These are phyloP conservation scores for Andrena cerasifolii DNA, from an alignment of 1,140 invertebrate genomes.

Conservation along the genomic window DNA sequence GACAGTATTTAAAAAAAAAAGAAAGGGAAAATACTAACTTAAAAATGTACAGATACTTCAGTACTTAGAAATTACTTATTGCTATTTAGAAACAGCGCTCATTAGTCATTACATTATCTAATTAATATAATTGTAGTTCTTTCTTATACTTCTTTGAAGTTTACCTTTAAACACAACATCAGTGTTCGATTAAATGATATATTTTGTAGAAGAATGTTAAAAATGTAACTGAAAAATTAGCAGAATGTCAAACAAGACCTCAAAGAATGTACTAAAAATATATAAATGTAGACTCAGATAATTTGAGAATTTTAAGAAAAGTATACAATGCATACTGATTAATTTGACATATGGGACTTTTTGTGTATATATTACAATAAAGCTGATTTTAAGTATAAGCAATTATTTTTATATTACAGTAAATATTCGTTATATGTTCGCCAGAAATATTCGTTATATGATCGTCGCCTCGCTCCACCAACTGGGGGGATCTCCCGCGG, in stretches of 20 bases:
- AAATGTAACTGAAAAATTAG: not conserved
- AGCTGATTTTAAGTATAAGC: not conserved
- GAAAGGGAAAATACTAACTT: not conserved
- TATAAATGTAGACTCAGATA: not conserved
- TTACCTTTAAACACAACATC: not conserved
- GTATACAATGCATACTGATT: not conserved
- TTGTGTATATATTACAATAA: constrained; percentile 4
- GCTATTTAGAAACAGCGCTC: not conserved
- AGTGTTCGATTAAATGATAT: not conserved
- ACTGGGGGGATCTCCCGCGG: too few relatives aligned
- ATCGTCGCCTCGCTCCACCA: too few relatives aligned
- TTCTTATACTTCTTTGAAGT: not conserved
- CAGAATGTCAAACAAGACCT: not conserved
- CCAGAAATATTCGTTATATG: too few relatives aligned
- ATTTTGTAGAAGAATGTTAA: not conserved
- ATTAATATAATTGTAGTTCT: not conserved
- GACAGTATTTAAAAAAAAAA: constrained; percentile 20
- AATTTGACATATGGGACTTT: not conserved
- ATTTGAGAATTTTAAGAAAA: not conserved
- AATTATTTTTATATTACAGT: too few relatives aligned
- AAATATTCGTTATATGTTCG: too few relatives aligned
- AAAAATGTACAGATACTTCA: constrained; percentile 22
- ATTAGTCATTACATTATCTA: not conserved
- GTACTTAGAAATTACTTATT: constrained; percentile 14
- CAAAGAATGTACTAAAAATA: too few relatives aligned